These are phyloP conservation scores for Dromas ardeola DNA, from an alignment of 2,113 vertebrate species.

Conservation along the genomic window DNA sequence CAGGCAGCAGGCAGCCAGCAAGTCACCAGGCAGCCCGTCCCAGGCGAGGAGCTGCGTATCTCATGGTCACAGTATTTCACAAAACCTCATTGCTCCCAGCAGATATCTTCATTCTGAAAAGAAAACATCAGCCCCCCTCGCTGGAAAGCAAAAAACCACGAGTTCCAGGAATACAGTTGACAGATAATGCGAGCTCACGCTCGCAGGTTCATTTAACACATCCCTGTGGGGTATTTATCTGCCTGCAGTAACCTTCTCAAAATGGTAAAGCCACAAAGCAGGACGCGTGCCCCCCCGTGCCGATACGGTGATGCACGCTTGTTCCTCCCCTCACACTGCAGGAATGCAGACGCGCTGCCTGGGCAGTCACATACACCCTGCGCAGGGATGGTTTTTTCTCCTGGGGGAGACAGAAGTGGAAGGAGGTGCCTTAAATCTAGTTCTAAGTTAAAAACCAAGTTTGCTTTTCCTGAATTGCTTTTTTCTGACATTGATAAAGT, in stretches of 20 bases:
- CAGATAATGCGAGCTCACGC: rapidly evolving
- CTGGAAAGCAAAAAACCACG: neutral
- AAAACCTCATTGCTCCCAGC: neutral
- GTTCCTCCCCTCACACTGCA: neutral
- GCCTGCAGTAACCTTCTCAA: neutral
- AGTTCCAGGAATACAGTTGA: neutral
- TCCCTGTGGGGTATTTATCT: neutral
- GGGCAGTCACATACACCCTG: neutral
- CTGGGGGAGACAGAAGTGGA: neutral
- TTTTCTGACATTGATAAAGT: neutral
- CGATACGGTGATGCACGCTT: rapidly evolving
- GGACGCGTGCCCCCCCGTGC: rapidly evolving
- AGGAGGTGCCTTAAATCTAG: neutral
- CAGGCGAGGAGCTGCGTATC: rapidly evolving
- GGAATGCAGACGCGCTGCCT: neutral
- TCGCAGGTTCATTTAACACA: rapidly evolving
- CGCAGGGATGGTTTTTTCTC: neutral
- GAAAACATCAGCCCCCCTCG: neutral
- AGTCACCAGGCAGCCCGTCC: neutral
- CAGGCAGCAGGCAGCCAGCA: neutral
- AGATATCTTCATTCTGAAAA: neutral
- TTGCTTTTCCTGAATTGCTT: neutral
- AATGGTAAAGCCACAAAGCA: rapidly evolving
- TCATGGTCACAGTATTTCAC: rapidly evolving
- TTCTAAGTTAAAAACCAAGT: neutral